phyloP scores from a whole-genome alignment of 2,888 invertebrate genomes.

The Acholoe squamosa region DNA sequence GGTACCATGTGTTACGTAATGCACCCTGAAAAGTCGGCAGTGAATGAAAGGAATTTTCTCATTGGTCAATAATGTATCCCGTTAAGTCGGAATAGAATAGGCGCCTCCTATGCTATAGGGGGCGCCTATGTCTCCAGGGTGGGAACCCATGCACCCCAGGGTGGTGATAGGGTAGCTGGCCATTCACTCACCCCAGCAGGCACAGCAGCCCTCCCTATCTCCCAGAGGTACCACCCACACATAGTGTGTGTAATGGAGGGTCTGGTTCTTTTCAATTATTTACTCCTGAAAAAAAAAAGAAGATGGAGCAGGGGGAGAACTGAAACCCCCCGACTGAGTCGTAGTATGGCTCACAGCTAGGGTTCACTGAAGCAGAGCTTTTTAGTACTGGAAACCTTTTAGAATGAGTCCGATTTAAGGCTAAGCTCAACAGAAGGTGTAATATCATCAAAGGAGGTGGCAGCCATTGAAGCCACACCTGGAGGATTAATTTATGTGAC shows the following conservation, averaged over 20 bases:
- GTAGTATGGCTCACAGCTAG: neutral
- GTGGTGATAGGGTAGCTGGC: conserved; percentile 22
- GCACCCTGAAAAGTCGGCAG: too few relatives aligned
- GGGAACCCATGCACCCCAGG: neutral
- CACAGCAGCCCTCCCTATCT: neutral
- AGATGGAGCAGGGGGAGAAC: neutral
- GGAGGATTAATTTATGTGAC: conserved; percentile 50
- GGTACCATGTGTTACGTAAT: too few relatives aligned
- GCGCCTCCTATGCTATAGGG: neutral
- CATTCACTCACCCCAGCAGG: neutral
- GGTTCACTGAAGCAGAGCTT: neutral
- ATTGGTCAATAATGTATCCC: too few relatives aligned
- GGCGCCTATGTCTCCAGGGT: neutral
- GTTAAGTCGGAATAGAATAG: too few relatives aligned
- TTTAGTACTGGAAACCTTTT: neutral
- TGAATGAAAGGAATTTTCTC: too few relatives aligned
- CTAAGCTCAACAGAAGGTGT: neutral
- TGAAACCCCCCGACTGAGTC: neutral
- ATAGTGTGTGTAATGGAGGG: neutral
- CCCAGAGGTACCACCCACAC: neutral
- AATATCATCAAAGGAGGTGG: conserved; percentile 46
- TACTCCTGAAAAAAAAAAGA: neutral
- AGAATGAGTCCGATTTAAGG: neutral
- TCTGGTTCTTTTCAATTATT: conserved; percentile 23
- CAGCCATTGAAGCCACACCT: conserved; percentile 1